phyloP scores from a whole-genome alignment of 2,888 invertebrate genomes.

The Hirtodrosophila confusa region DNA sequence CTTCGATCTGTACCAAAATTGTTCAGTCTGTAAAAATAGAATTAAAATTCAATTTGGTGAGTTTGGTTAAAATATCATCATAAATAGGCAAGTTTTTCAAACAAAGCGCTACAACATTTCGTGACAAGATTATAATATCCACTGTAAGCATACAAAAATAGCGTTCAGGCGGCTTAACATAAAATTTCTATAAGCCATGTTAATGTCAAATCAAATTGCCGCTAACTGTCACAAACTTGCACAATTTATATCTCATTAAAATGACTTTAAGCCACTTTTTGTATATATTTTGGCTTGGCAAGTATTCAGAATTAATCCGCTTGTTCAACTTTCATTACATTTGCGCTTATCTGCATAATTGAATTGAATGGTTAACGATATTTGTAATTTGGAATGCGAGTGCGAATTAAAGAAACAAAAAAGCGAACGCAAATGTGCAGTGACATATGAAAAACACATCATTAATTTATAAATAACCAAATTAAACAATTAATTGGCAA shows the following conservation, averaged over 20 bases:
- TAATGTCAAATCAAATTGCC: slow-evolving; percentile 45
- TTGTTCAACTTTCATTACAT: slow-evolving; percentile 79
- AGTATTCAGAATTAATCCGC: slow-evolving; percentile 63
- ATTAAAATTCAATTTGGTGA: no score
- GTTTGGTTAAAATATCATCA: no score
- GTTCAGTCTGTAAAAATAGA: no score
- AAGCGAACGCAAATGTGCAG: slow-evolving; percentile 56
- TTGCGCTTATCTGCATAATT: slow-evolving; percentile 79
- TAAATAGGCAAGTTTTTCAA: no score
- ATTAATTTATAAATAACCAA: slow-evolving; percentile 79
- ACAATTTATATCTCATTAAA: slow-evolving; percentile 65
- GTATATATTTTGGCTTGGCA: slow-evolving; percentile 33
- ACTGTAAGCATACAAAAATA: no score
- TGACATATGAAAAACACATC: slow-evolving; percentile 80
- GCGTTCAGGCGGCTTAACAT: slow-evolving; percentile 26
- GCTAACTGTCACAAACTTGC: slow-evolving; percentile 49
- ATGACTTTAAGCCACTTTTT: slow-evolving; percentile 65
- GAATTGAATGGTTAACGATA: slow-evolving; percentile 71
- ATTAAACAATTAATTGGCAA: slow-evolving; percentile 80
- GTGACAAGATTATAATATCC: no score
- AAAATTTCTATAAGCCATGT: slow-evolving; percentile 16
- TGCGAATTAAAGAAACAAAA: slow-evolving; percentile 24
- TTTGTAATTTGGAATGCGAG: slow-evolving; percentile 61
- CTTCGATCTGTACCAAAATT: no score
- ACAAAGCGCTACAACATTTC: no score